Evolutionary conservation across 1,140 invertebrate species (phyloP).

Genomic region (Sycobia sp.): DNA sequence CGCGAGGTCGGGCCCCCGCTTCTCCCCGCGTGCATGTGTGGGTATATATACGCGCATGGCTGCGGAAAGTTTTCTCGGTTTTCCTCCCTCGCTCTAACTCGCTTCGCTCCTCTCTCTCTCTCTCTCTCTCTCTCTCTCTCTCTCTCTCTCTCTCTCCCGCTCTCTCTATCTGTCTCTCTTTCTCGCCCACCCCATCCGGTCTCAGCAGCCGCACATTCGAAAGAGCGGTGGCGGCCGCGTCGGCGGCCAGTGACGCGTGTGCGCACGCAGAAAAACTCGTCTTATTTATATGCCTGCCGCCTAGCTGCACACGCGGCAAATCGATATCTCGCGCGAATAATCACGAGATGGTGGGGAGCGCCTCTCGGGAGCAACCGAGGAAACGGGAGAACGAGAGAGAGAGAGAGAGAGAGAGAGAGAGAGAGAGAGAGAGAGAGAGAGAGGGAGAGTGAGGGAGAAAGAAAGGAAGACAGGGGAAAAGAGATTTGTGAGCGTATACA

Average conservation of each 20-base stretch:
- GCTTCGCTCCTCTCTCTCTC: constrained; percentile 33
- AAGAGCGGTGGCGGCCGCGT: constrained; percentile 40
- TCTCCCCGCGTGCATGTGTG: background rate
- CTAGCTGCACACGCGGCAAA: constrained; percentile 43
- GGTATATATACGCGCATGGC: background rate
- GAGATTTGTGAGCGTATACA: no score
- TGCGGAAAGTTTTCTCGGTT: constrained; percentile 29
- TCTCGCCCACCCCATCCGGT: no score
- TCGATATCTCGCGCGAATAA: constrained; percentile 55
- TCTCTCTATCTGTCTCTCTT: background rate
- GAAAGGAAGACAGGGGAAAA: background rate
- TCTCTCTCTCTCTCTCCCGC: constrained; percentile 9
- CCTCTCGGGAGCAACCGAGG: background rate
- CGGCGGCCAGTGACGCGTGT: constrained; percentile 59
- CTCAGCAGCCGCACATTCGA: no score
- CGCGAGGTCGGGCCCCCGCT: background rate
- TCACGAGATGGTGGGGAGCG: constrained; percentile 45
- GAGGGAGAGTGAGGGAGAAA: background rate
- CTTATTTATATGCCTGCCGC: constrained; percentile 58
- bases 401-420: constrained; percentile 7
- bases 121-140: constrained; percentile 29
- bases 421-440: constrained; percentile 9
- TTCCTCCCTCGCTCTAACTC: no score
- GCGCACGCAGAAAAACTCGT: constrained; percentile 61
- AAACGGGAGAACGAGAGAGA: background rate